These are phyloP conservation scores for Alosa sapidissima DNA, from an alignment of 2,797 vertebrate genomes.

Conservation along the genomic window DNA sequence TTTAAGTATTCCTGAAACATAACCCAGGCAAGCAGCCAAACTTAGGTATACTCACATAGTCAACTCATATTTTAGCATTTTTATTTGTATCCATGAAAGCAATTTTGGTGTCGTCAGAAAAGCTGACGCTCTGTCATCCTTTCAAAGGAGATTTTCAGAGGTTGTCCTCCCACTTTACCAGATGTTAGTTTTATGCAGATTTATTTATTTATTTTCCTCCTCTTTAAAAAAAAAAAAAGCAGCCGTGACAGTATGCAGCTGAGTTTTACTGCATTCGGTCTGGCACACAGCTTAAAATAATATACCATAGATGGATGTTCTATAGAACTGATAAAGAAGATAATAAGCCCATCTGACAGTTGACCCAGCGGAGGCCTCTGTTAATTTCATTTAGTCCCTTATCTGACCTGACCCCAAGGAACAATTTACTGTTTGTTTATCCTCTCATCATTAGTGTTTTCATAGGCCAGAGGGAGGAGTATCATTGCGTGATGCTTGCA, in stretches of 20 bases:
- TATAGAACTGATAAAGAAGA: not conserved
- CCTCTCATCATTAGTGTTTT: not conserved
- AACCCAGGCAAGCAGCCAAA: not conserved
- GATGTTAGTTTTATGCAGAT: not conserved
- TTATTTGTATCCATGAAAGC: conserved; percentile 24
- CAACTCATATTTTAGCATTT: not conserved
- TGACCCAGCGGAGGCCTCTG: not conserved
- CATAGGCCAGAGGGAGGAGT: not conserved
- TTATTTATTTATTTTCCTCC: not conserved
- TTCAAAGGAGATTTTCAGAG: conserved; percentile 24
- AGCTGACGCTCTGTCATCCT: conserved; percentile 19
- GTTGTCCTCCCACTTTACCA: conserved; percentile 16
- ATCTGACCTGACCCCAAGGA: not conserved
- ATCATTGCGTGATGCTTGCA: not conserved
- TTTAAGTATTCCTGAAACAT: conserved; percentile 1
- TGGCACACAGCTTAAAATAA: conserved; percentile 5
- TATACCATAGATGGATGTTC: not conserved
- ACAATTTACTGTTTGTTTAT: not conserved
- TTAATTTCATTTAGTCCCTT: not conserved
- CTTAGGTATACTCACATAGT: conserved; percentile 35
- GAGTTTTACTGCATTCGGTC: not conserved
- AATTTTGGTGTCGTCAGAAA: conserved; percentile 9
- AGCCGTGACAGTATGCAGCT: not conserved
- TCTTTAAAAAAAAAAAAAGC: not conserved
- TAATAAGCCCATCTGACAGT: not conserved